Percentiles rank a stretch among this genome's conserved stretches.
Evolutionary conservation across 1,140 invertebrate genomes (phyloP).

Genomic region (Lanistes nyassanus): DNA sequence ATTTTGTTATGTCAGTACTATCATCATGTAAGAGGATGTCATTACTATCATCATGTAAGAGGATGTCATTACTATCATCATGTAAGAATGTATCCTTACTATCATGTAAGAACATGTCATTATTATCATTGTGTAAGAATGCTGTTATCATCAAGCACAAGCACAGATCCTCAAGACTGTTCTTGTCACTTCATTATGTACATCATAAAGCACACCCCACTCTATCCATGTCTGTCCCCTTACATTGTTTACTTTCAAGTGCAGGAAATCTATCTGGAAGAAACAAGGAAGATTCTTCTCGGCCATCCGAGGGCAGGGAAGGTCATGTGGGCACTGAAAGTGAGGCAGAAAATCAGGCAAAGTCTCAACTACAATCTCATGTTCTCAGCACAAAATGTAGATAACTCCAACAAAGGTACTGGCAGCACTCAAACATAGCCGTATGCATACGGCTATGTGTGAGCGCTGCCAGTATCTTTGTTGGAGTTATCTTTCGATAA

Average conservation of each 20-base stretch:
- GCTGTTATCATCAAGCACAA: neutral
- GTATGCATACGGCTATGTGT: neutral
- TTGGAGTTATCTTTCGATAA: too few relatives aligned
- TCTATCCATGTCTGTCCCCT: constrained; percentile 66
- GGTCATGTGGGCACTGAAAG: constrained; percentile 83
- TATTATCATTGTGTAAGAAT: neutral
- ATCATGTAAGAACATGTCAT: neutral
- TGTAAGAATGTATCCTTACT: too few relatives aligned
- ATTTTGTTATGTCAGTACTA: too few relatives aligned
- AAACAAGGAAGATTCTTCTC: constrained; percentile 77
- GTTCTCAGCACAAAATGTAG: neutral
- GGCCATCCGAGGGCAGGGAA: constrained; percentile 75
- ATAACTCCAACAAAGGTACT: too few relatives aligned
- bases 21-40: too few relatives aligned
- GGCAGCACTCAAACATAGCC: too few relatives aligned
- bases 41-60: too few relatives aligned
- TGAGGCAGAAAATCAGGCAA: constrained; percentile 19
- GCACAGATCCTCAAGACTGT: neutral
- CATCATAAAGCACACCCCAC: constrained; percentile 21
- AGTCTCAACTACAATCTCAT: neutral
- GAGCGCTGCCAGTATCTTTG: neutral
- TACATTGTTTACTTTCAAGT: constrained; percentile 68
- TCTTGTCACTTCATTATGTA: constrained; percentile 57
- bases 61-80: too few relatives aligned
- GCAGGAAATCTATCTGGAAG: constrained; percentile 76